Evolutionary conservation across 2,797 vertebrate genomes (phyloP), one percentile per base, ranked within the genome.

Genomic region (Eleutherodactylus coqui): DNA sequence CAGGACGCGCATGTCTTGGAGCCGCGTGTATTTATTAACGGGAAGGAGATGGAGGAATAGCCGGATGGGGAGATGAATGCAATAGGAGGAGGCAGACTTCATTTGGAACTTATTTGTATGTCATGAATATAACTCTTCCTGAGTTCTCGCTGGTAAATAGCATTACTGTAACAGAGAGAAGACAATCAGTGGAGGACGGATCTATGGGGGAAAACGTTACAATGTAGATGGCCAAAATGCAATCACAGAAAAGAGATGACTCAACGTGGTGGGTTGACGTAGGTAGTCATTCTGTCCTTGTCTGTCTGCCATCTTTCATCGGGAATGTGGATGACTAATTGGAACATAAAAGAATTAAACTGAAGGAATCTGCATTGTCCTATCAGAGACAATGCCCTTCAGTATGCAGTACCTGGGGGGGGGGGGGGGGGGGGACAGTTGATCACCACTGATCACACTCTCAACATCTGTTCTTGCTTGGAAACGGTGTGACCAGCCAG

Each of bases 91-190:
- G n/a, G 27, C 43, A 14, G n/a, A 82, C 73, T 82, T 38, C 19
- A 70, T 78, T 73, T 47, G 29, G 19, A 38, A 51, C 24, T 24
- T 58, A 58, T 85, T 80, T 73, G 47, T 85, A 58, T 64, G 55
- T 70, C 67, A 75, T 27, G 77, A 83, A 41, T 38, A 69, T 77
- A 76, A 62, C 1, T 76, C 41, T 62, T 85, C 45, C 32, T 34
- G 58, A 16, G 36, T 69, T 51, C 83, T 29, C 45, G 14, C 21
- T 27, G 41, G 62, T 38, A 69, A 79, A 69, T 80, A 64, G 32
- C 24, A 75, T 64, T 75, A 72, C 14, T 34, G 51, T 81, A 69
- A 32, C 29, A 80, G 43, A 41, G 67, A 45, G 69, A 75, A 86
- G 75, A 19, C 84, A 64, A 64, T 86, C 38, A 47, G 70, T 29